phyloP scores from a whole-genome alignment of 2,888 invertebrate genomes.

The Drosophila borealis region DNA sequence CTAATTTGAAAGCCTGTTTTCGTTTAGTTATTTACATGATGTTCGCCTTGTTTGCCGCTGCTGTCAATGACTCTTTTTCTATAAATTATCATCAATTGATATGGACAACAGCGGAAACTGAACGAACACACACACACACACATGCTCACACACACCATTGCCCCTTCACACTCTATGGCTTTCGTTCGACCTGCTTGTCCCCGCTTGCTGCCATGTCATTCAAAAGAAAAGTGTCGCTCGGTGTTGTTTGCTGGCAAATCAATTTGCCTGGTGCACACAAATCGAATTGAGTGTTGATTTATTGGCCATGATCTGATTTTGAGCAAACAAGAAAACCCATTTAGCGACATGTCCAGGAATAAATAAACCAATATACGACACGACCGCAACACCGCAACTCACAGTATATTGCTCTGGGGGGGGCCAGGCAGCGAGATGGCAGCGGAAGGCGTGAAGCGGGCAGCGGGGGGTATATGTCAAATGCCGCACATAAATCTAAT shows the following conservation, averaged over 20 bases:
- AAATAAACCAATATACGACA: constrained; percentile 57
- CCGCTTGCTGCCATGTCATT: neutral
- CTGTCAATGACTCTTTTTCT: constrained; percentile 51
- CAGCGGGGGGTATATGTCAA: constrained; percentile 43
- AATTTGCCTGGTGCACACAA: constrained; percentile 52
- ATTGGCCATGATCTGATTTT: constrained; percentile 76
- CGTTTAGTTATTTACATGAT: constrained; percentile 61
- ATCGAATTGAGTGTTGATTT: constrained; percentile 74
- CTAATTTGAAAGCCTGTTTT: constrained; percentile 57
- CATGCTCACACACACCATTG: neutral
- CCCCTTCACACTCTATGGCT: constrained; percentile 2
- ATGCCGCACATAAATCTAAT: constrained; percentile 74
- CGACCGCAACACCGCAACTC: constrained; percentile 7
- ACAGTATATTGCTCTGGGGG: neutral
- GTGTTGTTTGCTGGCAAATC: constrained; percentile 48
- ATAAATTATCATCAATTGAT: constrained; percentile 52
- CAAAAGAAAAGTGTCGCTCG: constrained; percentile 30
- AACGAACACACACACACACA: constrained; percentile 5
- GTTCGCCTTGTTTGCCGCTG: constrained; percentile 31
- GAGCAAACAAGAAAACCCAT: constrained; percentile 73
- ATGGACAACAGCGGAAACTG: constrained; percentile 38
- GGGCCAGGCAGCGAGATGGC: neutral
- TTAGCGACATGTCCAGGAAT: constrained; percentile 71
- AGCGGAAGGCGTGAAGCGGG: too few species aligned
- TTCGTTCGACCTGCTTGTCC: too few species aligned